A percentile compares a stretch with the other conserved stretches of the same genome.
These are phyloP conservation scores for Melierax canorus DNA, from an alignment of 2,113 vertebrate genomes.

Conservation along the genomic window DNA sequence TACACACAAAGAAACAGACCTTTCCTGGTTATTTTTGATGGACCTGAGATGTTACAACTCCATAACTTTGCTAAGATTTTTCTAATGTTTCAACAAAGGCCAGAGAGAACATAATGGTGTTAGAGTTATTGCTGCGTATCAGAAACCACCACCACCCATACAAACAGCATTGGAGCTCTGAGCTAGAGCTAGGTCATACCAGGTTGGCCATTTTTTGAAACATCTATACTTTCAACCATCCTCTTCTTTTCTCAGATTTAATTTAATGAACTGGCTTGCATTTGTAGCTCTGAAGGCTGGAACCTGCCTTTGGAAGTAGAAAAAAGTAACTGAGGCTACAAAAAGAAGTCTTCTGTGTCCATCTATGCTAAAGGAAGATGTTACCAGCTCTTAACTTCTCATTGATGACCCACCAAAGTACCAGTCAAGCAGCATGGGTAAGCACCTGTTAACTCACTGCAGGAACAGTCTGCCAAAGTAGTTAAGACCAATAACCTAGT, in stretches of 20 bases:
- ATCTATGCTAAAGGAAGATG: not conserved
- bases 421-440: not conserved
- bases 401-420: not conserved
- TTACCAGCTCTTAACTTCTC: not conserved
- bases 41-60: not conserved
- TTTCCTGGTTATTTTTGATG: not conserved
- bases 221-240: not conserved
- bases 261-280: not conserved
- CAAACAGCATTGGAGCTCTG: not conserved
- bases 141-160: not conserved
- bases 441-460: not conserved
- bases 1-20: not conserved
- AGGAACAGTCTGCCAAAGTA: not conserved
- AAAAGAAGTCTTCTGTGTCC: not conserved
- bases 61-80: not conserved
- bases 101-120: not conserved
- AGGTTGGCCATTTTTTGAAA: not conserved
- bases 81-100: not conserved
- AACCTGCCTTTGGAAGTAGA: not conserved
- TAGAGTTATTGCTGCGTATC: not conserved
- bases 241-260: not conserved
- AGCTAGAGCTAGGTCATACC: not conserved
- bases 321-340: not conserved
- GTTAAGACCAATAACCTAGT: not conserved
- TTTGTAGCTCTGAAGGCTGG: not conserved